Percentiles rank a stretch among this genome's conserved stretches.
Evolutionary conservation across 2,888 invertebrate species (phyloP).

Genomic region (Punctoribates punctum): DNA sequence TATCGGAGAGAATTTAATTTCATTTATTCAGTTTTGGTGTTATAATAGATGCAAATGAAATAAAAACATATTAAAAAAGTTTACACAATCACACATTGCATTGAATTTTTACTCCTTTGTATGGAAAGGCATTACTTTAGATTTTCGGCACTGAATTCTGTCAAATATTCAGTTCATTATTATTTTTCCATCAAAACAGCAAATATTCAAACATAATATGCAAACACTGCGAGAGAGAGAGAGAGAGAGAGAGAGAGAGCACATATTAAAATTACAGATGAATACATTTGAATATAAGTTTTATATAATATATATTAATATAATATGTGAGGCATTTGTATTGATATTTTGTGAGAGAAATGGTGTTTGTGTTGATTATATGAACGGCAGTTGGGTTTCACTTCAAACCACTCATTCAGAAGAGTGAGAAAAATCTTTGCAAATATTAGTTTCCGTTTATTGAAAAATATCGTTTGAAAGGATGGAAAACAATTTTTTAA

Average conservation of each 20-base stretch:
- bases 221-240: background rate
- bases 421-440: slow-evolving; percentile 12
- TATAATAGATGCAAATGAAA: slow-evolving; percentile 30
- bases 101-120: background rate
- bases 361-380: background rate
- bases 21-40: background rate
- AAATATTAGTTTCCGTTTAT: slow-evolving; percentile 7
- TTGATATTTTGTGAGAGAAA: background rate
- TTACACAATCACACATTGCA: slow-evolving; percentile 13
- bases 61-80: slow-evolving; percentile 37
- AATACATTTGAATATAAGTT: slow-evolving; percentile 36
- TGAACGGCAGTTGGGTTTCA: background rate
- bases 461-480: background rate
- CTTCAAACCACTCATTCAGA: background rate
- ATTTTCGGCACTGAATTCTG: background rate
- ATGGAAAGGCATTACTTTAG: background rate
- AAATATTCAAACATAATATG: slow-evolving; percentile 11
- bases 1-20: background rate
- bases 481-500: background rate
- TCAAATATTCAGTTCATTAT: background rate
- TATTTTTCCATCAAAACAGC: slow-evolving; percentile 26
- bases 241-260: background rate
- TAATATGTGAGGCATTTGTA: slow-evolving; percentile 9
- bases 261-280: slow-evolving; percentile 30
- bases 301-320: background rate